Base-by-base conservation (phyloP, 1,140 invertebrate species). In the Caenorhabditis inopinata region DNA sequence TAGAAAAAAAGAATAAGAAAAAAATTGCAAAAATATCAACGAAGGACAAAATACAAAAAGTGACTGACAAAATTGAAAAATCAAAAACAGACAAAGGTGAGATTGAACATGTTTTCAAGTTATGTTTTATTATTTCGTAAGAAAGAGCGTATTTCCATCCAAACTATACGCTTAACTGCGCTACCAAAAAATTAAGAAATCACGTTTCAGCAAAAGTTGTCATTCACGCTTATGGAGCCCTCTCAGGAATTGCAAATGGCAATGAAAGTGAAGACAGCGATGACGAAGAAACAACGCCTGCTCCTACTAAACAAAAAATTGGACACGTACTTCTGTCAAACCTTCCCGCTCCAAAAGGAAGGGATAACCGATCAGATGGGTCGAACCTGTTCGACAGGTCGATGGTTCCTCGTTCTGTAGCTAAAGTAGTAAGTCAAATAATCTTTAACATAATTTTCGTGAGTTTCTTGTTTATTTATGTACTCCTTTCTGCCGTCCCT, bases 331-430 rank as follows among this genome's bases (percentile, higher is more conserved):
- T 68, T 68, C 21, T 68, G 16, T 38, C 32, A 0, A 68, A 68
- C n/a, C 32, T 68, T 18, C 58, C 58, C 35, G 58, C 58, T 68
- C 58, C 58, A 4, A 68, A 68, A 68, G 58, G 58, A 68, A 68
- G 58, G 21, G 58, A 68, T 68, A 68, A 68, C 12, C 58, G 58
- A 2, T 68, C 58, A 14, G 58, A 38, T 21, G 58, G 58, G 4
- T 4, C 58, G 1, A 21, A 68, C 18, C 6, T 29, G 3, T 68
- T 68, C n/a, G 32, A 29, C 23, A 68, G 21, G 11, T 68, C 32
- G 32, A 6, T 68, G 58, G 9, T 68, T 42, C 58, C 58, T 18
- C 58, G 38, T 68, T 68, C 58, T 1, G 58, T 68, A 0, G 16
- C 58, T 27, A 68, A 38, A 38, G 38, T 38, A 21, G 58, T 68